Conservation (phyloP, 2,797 vertebrate genomes). For the Eulemur mongoz region DNA sequence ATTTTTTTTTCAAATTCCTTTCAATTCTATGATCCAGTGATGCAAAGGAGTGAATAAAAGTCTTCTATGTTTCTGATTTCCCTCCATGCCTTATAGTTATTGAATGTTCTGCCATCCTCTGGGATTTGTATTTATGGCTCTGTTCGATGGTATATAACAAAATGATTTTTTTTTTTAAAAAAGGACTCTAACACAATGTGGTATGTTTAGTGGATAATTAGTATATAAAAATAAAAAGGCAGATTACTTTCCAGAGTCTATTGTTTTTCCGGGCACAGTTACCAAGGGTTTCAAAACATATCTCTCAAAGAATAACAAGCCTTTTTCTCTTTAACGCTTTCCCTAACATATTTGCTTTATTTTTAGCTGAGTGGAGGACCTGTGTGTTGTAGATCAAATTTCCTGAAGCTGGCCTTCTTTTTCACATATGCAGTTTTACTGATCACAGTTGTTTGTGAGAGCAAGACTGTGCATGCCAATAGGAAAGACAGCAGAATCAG, state of each 20-base stretch:
- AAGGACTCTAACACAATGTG: not conserved
- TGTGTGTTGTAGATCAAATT: constrained; percentile 39
- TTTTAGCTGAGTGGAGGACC: constrained; percentile 47
- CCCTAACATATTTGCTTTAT: constrained; percentile 48
- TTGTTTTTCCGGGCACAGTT: constrained; percentile 33
- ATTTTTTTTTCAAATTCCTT: not conserved
- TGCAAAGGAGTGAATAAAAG: not conserved
- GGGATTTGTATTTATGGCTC: not conserved
- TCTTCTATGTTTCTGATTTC: constrained; percentile 9
- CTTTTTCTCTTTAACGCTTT: constrained; percentile 47
- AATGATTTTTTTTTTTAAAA: not conserved
- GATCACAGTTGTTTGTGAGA: constrained; percentile 53
- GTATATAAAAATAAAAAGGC: constrained; percentile 2
- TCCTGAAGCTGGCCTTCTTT: constrained; percentile 46
- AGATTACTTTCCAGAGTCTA: not conserved
- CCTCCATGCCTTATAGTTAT: not conserved
- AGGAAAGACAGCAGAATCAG: constrained; percentile 26
- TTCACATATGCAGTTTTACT: constrained; percentile 54
- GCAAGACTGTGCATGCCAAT: not conserved
- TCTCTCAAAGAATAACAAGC: constrained; percentile 29
- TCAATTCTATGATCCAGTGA: not conserved
- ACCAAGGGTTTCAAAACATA: constrained; percentile 49
- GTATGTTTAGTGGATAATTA: constrained; percentile 35
- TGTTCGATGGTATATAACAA: not conserved
- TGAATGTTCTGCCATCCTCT: not conserved